Conservation (phyloP, 2,888 invertebrate genomes). For the Crossocerus cetratus region DNA sequence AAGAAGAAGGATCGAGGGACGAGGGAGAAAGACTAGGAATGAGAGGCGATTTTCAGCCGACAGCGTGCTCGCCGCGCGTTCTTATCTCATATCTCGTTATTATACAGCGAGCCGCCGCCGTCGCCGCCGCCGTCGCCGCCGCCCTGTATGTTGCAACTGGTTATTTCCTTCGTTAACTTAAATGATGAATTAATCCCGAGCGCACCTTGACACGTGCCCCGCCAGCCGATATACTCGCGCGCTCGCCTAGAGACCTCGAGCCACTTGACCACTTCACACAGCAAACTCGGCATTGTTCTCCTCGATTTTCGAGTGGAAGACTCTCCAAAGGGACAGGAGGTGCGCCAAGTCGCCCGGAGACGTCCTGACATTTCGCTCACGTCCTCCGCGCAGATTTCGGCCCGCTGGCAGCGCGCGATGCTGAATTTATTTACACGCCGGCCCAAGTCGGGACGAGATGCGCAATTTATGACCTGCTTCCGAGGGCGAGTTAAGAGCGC, state of each 20-base stretch:
- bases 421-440: not conserved
- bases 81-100: conserved; percentile 58
- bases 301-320: not conserved
- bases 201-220: conserved; percentile 37
- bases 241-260: not conserved
- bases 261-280: too few relatives aligned
- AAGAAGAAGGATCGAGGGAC: conserved; percentile 23
- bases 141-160: conserved; percentile 49
- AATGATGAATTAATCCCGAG: conserved; percentile 57
- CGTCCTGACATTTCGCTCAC: not conserved
- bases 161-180: conserved; percentile 57
- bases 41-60: conserved; percentile 48
- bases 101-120: too few relatives aligned
- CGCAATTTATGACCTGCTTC: not conserved
- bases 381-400: not conserved
- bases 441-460: not conserved
- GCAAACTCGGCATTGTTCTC: too few relatives aligned
- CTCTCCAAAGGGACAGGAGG: not conserved
- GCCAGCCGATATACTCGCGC: not conserved
- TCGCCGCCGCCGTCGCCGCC: too few relatives aligned
- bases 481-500: not conserved
- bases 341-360: not conserved
- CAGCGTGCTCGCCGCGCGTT: conserved; percentile 38
- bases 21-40: conserved; percentile 12
- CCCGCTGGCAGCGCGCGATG: not conserved